These are phyloP conservation scores for Scomber scombrus DNA, from an alignment of 2,113 vertebrate species.

Conservation along the genomic window DNA sequence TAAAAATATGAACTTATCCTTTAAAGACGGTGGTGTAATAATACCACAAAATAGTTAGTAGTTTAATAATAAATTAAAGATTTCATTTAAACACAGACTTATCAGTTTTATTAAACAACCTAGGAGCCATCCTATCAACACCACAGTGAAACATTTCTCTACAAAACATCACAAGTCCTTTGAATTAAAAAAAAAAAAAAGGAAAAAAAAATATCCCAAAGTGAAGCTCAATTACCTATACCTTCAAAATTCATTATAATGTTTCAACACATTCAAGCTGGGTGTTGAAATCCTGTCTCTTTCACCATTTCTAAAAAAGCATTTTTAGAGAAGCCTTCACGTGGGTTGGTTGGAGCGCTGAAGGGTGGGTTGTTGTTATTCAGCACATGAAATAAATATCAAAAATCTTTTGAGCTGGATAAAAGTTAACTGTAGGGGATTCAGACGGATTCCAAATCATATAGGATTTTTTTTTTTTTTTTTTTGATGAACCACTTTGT, in stretches of 20 bases:
- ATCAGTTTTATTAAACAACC: neutral
- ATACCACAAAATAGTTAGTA: neutral
- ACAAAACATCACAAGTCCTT: neutral
- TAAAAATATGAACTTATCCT: no score
- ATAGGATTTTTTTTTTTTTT: neutral
- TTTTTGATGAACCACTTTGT: conserved; percentile 18
- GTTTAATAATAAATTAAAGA: no score
- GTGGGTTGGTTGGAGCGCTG: neutral
- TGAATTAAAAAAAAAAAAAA: neutral
- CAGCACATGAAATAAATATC: conserved; percentile 19
- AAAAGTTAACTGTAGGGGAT: neutral
- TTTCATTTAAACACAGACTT: neutral
- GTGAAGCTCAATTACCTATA: neutral
- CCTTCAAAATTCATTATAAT: neutral
- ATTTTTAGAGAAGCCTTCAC: conserved; percentile 16
- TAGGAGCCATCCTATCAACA: neutral
- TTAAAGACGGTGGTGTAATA: no score
- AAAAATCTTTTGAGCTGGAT: conserved; percentile 9
- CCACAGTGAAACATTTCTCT: neutral
- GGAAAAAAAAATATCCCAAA: neutral
- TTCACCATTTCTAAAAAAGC: conserved; percentile 5
- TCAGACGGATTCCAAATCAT: conserved; percentile 3
- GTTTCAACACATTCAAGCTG: conserved; percentile 6
- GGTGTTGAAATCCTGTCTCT: neutral
- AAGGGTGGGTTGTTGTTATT: conserved; percentile 42